Base-by-base conservation (phyloP, 2,113 vertebrate species). In the Ctenomys sociabilis region DNA sequence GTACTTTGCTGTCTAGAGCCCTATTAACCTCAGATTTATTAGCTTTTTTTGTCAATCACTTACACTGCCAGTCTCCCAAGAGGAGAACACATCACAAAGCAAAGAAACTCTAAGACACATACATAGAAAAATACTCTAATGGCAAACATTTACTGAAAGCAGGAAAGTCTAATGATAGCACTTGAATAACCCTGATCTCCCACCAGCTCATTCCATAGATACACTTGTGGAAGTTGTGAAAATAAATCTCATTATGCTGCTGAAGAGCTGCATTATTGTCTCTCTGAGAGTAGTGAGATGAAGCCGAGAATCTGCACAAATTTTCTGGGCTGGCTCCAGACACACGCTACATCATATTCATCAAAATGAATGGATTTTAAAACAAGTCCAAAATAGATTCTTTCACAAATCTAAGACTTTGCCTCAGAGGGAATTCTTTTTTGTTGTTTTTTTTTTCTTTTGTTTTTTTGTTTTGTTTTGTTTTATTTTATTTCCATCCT, bases 1-100 rank as follows among this genome's bases (percentile, higher is more conserved):
- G 97, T 98, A 95, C 98, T 98, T 97, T 66, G 97, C 98, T 98
- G 98, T 98, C 98, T 98, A 94, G 97, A 98, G 98, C 97, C 98
- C 98, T 98, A 98, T 98, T 98, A 98, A 98, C 98, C 97, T 97
- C 80, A 97, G 98, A 98, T 98, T 98, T 98, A 98, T 98, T 98
- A 98, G 98, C 96, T 98, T 98, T 97, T 96, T 98, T 98, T 98
- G 97, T 98, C 98, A 98, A 97, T 97, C 96, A 97, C 97, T 98
- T 98, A 98, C 97, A 94, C 96, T 92, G 98, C 97, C 96, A 97
- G 85, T 95, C 97, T 98, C 98, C 98, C 97, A 97, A 97, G 98
- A 98, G 97, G 82, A 97, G 96, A 97, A 98, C 95, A 92, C 94
- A 98, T 96, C 95, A 97, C 93, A 93, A 16, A 92, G 96, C 96